Conservation (phyloP, 2,113 vertebrate species). For the Anser cygnoides region DNA sequence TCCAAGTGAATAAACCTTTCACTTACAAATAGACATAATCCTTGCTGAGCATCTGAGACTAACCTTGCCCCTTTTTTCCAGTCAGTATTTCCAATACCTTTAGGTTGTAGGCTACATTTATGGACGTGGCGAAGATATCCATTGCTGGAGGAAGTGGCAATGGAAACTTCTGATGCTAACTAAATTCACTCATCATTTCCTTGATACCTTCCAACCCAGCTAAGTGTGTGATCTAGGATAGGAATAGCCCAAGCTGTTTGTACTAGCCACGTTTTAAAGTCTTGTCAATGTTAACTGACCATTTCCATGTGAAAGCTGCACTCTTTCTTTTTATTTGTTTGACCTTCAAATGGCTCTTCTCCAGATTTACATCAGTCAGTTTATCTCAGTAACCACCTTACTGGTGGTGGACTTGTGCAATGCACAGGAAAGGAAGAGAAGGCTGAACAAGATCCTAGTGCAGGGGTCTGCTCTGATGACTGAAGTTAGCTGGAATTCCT, state of each 20-base stretch:
- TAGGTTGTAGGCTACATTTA: background rate
- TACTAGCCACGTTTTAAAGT: background rate
- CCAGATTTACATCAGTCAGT: background rate
- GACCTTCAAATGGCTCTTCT: background rate
- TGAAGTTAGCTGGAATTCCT: background rate
- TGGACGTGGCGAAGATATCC: fast-evolving
- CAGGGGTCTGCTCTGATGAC: background rate
- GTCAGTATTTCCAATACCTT: fast-evolving
- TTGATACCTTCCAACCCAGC: background rate
- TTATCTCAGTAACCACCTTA: background rate
- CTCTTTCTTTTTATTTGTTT: background rate
- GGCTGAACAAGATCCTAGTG: background rate
- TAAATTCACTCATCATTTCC: background rate
- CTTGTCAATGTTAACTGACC: background rate
- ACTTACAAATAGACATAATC: fast-evolving
- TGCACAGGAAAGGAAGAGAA: background rate
- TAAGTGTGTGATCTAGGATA: background rate
- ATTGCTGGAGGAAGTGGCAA: background rate
- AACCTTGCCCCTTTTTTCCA: background rate
- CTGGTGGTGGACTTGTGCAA: fast-evolving
- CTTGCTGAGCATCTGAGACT: background rate
- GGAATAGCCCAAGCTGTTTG: background rate
- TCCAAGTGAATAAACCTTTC: background rate
- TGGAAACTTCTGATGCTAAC: background rate
- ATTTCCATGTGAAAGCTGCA: background rate